Percentiles rank a stretch among this genome's conserved stretches.
phyloP scores from a whole-genome alignment of 2,888 invertebrate species.

The Itoplectis maculator region DNA sequence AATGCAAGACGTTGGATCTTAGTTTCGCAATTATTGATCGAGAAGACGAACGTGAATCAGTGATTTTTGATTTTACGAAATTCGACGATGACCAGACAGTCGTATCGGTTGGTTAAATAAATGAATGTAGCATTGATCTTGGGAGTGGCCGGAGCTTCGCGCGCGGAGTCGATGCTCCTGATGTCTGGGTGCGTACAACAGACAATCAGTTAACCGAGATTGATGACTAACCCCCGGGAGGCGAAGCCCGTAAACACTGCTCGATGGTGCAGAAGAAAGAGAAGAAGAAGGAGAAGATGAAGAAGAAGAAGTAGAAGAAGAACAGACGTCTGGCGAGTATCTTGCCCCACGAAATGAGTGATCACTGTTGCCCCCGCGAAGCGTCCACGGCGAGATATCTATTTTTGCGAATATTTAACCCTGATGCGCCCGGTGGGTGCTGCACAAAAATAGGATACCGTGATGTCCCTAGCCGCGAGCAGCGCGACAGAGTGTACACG shows the following conservation, averaged over 20 bases:
- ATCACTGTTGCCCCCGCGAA: slow-evolving; percentile 41
- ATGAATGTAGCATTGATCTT: slow-evolving; percentile 52
- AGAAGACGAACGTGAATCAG: background rate
- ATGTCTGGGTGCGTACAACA: slow-evolving; percentile 26
- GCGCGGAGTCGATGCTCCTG: slow-evolving; percentile 52
- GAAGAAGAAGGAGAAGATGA: background rate
- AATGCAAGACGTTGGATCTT: background rate
- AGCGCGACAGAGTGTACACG: slow-evolving; percentile 30
- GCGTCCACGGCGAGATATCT: slow-evolving; percentile 51
- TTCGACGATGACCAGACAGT: background rate
- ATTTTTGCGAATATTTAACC: slow-evolving; percentile 70
- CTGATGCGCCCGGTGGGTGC: slow-evolving; percentile 67
- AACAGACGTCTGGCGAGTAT: slow-evolving; percentile 56
- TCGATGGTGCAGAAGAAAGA: background rate
- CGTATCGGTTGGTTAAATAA: background rate
- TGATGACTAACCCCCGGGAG: slow-evolving; percentile 39
- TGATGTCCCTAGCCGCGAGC: slow-evolving; percentile 36
- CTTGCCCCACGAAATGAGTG: slow-evolving; percentile 64
- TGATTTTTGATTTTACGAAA: background rate
- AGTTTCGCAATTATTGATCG: background rate
- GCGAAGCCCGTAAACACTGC: slow-evolving; percentile 52
- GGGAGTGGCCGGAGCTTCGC: slow-evolving; percentile 15
- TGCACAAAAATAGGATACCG: slow-evolving; percentile 68
- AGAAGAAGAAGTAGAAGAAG: slow-evolving; percentile 8
- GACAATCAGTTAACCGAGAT: slow-evolving; percentile 55